Conservation (phyloP, 2,888 invertebrate species). For the Clivina fossor region DNA sequence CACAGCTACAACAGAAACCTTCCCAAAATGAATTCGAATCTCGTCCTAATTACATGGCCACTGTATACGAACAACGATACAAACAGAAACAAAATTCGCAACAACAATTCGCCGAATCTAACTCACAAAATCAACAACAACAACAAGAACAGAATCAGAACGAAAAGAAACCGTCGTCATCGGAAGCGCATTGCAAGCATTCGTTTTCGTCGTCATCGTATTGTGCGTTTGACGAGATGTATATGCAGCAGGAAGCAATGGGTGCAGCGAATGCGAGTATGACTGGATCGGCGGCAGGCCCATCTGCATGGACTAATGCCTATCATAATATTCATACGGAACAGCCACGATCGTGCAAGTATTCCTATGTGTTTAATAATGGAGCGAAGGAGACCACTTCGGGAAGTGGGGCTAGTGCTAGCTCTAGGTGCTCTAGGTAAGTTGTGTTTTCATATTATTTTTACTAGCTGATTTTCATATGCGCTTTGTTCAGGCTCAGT, state of each 20-base stretch:
- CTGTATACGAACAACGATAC: too few relatives aligned
- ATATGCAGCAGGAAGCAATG: slow-evolving; percentile 11
- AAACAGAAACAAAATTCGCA: too few relatives aligned
- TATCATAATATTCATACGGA: slow-evolving; percentile 28
- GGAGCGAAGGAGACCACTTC: slow-evolving; percentile 11
- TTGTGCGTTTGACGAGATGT: slow-evolving; percentile 4
- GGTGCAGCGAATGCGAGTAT: background rate
- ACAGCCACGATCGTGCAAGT: slow-evolving; percentile 24
- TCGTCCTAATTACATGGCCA: too few relatives aligned
- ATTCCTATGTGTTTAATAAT: slow-evolving; percentile 17
- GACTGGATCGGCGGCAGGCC: background rate
- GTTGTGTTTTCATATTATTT: too few relatives aligned
- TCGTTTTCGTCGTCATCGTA: background rate
- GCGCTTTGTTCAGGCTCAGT: too few relatives aligned
- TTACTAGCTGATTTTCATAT: too few relatives aligned
- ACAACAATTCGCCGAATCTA: too few relatives aligned
- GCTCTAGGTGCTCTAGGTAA: slow-evolving; percentile 3
- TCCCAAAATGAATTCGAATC: too few relatives aligned
- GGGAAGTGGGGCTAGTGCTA: background rate
- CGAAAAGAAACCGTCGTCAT: background rate
- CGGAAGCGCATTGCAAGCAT: background rate
- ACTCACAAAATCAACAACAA: slow-evolving; percentile 8
- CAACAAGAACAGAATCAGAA: slow-evolving; percentile 9
- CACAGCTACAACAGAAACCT: background rate
- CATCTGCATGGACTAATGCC: background rate